Percentiles rank a stretch among this genome's conserved stretches.
Evolutionary conservation across 2,797 vertebrate species (phyloP).

Genomic region (Potorous gilbertii): DNA sequence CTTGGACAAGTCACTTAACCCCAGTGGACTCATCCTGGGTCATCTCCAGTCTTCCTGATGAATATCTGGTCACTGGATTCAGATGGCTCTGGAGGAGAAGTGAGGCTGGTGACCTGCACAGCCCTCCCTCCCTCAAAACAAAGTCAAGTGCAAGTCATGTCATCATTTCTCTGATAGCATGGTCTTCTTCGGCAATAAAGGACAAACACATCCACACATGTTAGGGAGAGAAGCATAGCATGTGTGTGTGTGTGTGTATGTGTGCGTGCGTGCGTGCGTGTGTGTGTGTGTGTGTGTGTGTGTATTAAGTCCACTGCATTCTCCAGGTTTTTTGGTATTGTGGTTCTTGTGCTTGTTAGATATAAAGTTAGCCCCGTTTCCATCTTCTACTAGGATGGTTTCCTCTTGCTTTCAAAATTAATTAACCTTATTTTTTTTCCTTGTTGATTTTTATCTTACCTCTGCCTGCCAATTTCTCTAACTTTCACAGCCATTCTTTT

Average conservation of each 20-base stretch:
- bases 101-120: too few species aligned
- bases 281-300: not conserved
- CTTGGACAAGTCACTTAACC: too few species aligned
- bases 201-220: too few species aligned
- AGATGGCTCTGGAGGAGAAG: too few species aligned
- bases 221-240: not conserved
- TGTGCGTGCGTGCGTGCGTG: too few species aligned
- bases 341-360: not conserved
- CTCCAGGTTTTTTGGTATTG: not conserved
- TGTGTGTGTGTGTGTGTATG: not conserved
- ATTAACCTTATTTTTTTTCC: not conserved
- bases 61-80: too few species aligned
- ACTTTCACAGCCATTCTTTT: not conserved
- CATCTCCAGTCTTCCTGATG: too few species aligned
- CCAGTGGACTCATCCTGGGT: too few species aligned
- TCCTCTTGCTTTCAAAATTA: slow-evolving; percentile 16
- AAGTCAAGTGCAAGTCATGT: too few species aligned
- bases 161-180: too few species aligned
- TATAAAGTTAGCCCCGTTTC: not conserved
- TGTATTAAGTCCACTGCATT: not conserved
- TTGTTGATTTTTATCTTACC: not conserved
- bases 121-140: too few species aligned
- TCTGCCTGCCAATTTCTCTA: slow-evolving; percentile 8
- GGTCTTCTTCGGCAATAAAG: too few species aligned
- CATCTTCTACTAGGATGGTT: not conserved